phyloP scores from a whole-genome alignment of 2,113 vertebrate genomes.

The Solea senegalensis region DNA sequence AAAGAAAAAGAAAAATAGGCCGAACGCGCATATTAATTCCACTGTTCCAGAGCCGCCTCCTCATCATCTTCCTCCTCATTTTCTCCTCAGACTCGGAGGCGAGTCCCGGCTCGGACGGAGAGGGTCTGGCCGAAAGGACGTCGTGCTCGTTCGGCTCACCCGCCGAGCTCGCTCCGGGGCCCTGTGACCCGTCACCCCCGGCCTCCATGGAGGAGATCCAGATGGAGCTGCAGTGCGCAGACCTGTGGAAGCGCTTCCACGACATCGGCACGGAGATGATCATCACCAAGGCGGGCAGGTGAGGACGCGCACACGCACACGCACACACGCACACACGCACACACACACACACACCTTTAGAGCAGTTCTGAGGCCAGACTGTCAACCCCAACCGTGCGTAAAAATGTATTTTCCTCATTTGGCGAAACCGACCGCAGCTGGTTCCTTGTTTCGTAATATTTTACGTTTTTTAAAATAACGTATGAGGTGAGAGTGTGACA shows the following conservation, averaged over 20 bases:
- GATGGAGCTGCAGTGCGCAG: slow-evolving; percentile 97
- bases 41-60: slow-evolving; percentile 35
- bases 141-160: slow-evolving; percentile 94
- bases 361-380: too few relatives aligned
- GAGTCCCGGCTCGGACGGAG: slow-evolving; percentile 93
- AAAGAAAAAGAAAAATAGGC: neutral
- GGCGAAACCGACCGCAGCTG: too few relatives aligned
- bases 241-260: slow-evolving; percentile 99
- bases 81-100: slow-evolving; percentile 89
- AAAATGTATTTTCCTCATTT: too few relatives aligned
- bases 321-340: neutral
- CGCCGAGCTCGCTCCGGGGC: slow-evolving; percentile 83
- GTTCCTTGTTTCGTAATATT: too few relatives aligned
- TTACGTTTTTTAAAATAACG: too few relatives aligned
- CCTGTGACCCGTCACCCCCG: slow-evolving; percentile 79
- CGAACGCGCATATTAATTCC: slow-evolving; percentile 24
- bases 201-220: slow-evolving; percentile 98
- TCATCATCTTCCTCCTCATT: slow-evolving; percentile 52
- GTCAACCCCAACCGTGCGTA: too few relatives aligned
- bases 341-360: slow-evolving; percentile 3
- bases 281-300: slow-evolving; percentile 99
- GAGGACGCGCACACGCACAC: slow-evolving; percentile 26
- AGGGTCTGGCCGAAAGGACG: slow-evolving; percentile 91
- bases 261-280: slow-evolving; percentile 99
- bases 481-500: too few relatives aligned